Evolutionary conservation across 1,140 invertebrate species (phyloP).

Genomic region (Penaeus chinensis): DNA sequence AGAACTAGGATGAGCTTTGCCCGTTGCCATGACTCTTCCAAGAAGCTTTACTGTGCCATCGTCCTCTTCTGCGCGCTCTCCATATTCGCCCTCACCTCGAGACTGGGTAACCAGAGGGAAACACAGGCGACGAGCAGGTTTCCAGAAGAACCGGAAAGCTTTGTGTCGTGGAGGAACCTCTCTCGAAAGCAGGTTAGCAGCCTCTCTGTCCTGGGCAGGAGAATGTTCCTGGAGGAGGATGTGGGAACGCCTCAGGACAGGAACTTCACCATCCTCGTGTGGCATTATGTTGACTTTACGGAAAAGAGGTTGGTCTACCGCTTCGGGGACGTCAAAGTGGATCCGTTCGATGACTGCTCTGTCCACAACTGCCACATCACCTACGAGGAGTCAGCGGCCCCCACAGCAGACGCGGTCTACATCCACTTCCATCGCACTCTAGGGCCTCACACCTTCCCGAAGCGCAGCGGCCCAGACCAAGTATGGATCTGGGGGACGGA

Average conservation of each 20-base stretch:
- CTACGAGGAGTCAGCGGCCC: constrained; percentile 65
- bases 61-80: too few relatives aligned
- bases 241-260: background rate
- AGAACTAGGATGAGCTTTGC: too few relatives aligned
- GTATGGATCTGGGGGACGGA: constrained; percentile 75
- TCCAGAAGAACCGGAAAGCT: too few relatives aligned
- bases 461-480: constrained; percentile 67
- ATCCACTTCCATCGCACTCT: constrained; percentile 73
- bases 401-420: constrained; percentile 71
- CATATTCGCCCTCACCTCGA: too few relatives aligned
- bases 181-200: too few relatives aligned
- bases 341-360: constrained; percentile 71
- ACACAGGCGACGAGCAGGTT: too few relatives aligned
- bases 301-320: constrained; percentile 59
- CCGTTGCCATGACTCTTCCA: too few relatives aligned
- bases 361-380: constrained; percentile 72
- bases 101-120: too few relatives aligned
- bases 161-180: too few relatives aligned
- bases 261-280: constrained; percentile 61
- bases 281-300: constrained; percentile 61
- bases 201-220: constrained; percentile 25
- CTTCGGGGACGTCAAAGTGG: constrained; percentile 63
- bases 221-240: constrained; percentile 30
- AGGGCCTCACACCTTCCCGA: constrained; percentile 66
- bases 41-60: too few relatives aligned